phyloP scores from a whole-genome alignment of 2,113 vertebrate species.

The Ctenodactylus gundi region DNA sequence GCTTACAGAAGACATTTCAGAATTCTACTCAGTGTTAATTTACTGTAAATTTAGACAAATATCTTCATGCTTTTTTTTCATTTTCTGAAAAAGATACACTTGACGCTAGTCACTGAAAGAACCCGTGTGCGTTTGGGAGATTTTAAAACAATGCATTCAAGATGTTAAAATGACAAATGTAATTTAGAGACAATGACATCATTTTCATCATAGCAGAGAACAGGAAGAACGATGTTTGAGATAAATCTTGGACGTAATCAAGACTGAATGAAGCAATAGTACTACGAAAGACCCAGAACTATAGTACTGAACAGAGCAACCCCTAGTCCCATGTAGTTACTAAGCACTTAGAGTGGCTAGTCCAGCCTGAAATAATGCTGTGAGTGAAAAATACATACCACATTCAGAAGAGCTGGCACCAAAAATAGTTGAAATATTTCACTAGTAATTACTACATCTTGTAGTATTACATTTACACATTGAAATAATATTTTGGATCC shows the following conservation, averaged over 20 bases:
- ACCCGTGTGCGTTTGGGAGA: not conserved
- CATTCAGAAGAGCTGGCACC: not conserved
- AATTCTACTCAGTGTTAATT: not conserved
- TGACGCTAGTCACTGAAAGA: too few species aligned
- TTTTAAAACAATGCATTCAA: not conserved
- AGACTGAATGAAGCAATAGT: not conserved
- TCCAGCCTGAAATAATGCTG: not conserved
- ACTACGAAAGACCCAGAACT: not conserved
- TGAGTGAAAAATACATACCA: not conserved
- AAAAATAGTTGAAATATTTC: not conserved
- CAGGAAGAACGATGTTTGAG: not conserved
- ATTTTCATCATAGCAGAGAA: not conserved
- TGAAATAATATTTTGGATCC: not conserved
- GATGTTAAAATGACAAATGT: not conserved
- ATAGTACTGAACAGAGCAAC: not conserved
- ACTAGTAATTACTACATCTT: not conserved
- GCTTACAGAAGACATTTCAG: constrained; percentile 34
- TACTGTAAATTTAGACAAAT: not conserved
- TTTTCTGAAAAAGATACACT: not conserved
- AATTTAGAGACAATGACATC: not conserved
- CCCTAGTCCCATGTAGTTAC: not conserved
- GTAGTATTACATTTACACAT: not conserved
- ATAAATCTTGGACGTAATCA: not conserved
- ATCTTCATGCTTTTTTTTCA: not conserved
- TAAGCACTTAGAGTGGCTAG: not conserved